phyloP scores from a whole-genome alignment of 2,113 vertebrate species.

The Forbesichthys agassizii region DNA sequence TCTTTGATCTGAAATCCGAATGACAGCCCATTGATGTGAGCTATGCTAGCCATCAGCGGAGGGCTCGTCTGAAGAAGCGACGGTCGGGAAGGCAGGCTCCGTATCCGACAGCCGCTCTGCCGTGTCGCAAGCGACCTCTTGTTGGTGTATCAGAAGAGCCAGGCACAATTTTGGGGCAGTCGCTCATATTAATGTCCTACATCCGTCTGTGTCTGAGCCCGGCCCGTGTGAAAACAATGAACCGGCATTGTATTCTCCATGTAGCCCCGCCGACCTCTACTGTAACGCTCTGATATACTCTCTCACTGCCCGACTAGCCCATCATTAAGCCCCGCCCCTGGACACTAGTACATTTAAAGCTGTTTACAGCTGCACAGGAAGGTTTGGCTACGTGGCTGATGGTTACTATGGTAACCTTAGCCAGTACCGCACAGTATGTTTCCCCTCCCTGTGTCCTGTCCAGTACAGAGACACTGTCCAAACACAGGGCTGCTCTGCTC shows the following conservation, averaged over 20 bases:
- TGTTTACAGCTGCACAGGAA: no score
- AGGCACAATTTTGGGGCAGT: constrained; percentile 17
- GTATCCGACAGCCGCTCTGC: constrained; percentile 7
- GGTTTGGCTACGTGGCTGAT: no score
- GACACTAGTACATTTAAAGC: no score
- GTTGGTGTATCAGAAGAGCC: neutral
- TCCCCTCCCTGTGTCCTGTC: no score
- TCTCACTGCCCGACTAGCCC: no score
- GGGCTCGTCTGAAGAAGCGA: neutral
- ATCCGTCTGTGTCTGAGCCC: constrained; percentile 32
- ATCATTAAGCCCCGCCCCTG: no score
- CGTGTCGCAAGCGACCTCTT: neutral
- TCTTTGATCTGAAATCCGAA: neutral
- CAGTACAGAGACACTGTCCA: no score
- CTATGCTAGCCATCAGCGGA: neutral
- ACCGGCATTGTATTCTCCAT: constrained; percentile 14
- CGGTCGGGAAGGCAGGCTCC: neutral
- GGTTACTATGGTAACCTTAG: no score
- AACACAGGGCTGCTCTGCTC: no score
- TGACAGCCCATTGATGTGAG: neutral
- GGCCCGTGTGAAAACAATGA: constrained; percentile 38
- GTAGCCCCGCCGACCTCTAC: no score
- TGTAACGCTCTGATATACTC: no score
- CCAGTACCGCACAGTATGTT: no score
- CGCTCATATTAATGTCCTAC: constrained; percentile 16